A percentile compares a stretch with the other conserved stretches of the same genome.
These are phyloP conservation scores for Caligus rogercresseyi DNA, from an alignment of 1,140 invertebrate species.

Conservation along the genomic window DNA sequence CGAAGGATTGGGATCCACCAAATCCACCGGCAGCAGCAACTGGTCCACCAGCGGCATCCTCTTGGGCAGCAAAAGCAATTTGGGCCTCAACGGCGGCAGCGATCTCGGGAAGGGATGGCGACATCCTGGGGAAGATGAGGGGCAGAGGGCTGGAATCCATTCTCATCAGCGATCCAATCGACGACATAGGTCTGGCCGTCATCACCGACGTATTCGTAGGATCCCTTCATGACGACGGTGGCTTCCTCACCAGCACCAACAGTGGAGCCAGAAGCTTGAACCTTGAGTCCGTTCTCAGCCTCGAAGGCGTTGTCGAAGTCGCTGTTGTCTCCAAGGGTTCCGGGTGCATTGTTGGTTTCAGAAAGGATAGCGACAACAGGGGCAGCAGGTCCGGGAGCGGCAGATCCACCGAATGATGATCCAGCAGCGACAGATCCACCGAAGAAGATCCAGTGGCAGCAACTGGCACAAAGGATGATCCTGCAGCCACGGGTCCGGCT, in stretches of 20 bases:
- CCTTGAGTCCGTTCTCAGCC: constrained; percentile 8
- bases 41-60: constrained; percentile 1
- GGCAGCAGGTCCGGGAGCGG: background rate
- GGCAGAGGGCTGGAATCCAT: constrained; percentile 41
- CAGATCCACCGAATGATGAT: background rate
- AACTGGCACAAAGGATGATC: background rate
- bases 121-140: constrained; percentile 28
- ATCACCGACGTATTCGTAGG: constrained; percentile 20
- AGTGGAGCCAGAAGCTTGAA: background rate
- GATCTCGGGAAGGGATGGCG: constrained; percentile 2
- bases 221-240: constrained; percentile 16
- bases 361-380: background rate
- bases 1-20: background rate
- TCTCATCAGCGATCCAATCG: constrained; percentile 41
- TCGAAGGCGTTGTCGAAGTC: constrained; percentile 3
- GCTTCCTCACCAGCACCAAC: background rate
- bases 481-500: background rate
- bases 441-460: too few relatives aligned
- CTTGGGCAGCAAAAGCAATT: constrained; percentile 11
- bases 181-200: constrained; percentile 22
- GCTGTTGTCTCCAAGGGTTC: background rate
- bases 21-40: background rate
- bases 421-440: background rate
- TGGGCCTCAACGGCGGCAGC: constrained; percentile 16
- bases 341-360: background rate